Evolutionary conservation across 2,888 invertebrate species (phyloP), one percentile per base, ranked within the genome.

Genomic region (Tryphoninae sp.): DNA sequence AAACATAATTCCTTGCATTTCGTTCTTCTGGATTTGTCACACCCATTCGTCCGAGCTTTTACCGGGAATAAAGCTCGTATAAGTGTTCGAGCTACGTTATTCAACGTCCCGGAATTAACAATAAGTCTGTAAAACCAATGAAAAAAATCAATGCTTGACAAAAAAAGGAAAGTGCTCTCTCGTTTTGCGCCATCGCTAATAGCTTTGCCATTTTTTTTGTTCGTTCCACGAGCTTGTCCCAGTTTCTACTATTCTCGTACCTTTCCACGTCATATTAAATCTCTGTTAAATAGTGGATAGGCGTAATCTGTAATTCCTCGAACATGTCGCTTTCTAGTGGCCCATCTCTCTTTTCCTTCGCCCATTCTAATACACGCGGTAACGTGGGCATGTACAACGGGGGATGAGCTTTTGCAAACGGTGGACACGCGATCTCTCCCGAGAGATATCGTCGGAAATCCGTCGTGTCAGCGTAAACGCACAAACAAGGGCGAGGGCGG

Each of bases 381-480:
- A 19, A 9, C 19, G n/a, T 55, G 19, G 19, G 55, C 16, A 55
- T 55, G 19, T 8, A 55, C 51, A 51, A 16, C 26, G 26, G 26
- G 58, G 58, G 23, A 68, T 53, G 59, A 26, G 49, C 49, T 72
- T 72, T 72, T 72, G 42, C 45, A 61, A 61, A 61, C 49, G 49
- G 58, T 33, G 49, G 61, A 26, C 55, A 16, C 26, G 59, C 40
- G 22, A 67, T 61, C 49, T 22, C 42, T 22, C 33, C 3, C 23
- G 42, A 53, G 76, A 61, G 40, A 76, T 62, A 76, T 61, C 51
- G 68, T 67, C 40, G 76, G 51, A 76, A 76, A 76, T 76, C 76
- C 76, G 76, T 61, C 53, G 76, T 76, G 76, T 76, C 68, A 76
- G 76, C 68, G 68, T 76, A 76, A 69, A 76, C 51, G 68, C 76